Evolutionary conservation across 1,140 invertebrate species (phyloP).

Genomic region (Drosophila nigrodunni): DNA sequence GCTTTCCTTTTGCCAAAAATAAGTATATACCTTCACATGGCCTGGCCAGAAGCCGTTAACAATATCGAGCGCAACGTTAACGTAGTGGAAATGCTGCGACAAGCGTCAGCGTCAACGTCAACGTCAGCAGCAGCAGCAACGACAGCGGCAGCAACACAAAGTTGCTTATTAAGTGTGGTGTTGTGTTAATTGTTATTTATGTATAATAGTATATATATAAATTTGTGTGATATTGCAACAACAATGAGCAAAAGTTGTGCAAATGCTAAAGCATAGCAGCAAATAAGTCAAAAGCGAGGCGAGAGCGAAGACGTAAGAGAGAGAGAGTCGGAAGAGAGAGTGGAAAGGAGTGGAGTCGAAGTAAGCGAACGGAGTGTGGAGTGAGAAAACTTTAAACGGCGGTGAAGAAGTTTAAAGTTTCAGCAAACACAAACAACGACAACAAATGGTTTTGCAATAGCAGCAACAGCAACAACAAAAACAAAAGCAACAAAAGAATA

Average conservation of each 20-base stretch:
- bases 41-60: constrained; percentile 35
- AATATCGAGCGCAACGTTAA: constrained; percentile 16
- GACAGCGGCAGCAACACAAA: constrained; percentile 27
- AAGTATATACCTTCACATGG: constrained; percentile 60
- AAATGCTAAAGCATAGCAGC: constrained; percentile 33
- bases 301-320: not conserved
- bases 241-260: constrained; percentile 49
- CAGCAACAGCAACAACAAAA: constrained; percentile 71
- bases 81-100: constrained; percentile 42
- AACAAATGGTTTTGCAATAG: constrained; percentile 71
- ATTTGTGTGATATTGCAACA: constrained; percentile 72
- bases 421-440: constrained; percentile 66
- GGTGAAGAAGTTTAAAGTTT: constrained; percentile 21
- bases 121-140: constrained; percentile 3
- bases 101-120: constrained; percentile 28
- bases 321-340: too few species aligned
- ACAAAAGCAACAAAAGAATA: constrained; percentile 44
- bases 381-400: constrained; percentile 21
- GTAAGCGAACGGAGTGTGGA: not conserved
- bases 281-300: constrained; percentile 2
- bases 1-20: constrained; percentile 36
- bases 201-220: constrained; percentile 74
- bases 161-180: constrained; percentile 43
- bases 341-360: too few species aligned
- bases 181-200: constrained; percentile 79